Evolutionary conservation across 2,888 invertebrate genomes (phyloP), one percentile per base, ranked within the genome.

Genomic region (Venusia cambrica): DNA sequence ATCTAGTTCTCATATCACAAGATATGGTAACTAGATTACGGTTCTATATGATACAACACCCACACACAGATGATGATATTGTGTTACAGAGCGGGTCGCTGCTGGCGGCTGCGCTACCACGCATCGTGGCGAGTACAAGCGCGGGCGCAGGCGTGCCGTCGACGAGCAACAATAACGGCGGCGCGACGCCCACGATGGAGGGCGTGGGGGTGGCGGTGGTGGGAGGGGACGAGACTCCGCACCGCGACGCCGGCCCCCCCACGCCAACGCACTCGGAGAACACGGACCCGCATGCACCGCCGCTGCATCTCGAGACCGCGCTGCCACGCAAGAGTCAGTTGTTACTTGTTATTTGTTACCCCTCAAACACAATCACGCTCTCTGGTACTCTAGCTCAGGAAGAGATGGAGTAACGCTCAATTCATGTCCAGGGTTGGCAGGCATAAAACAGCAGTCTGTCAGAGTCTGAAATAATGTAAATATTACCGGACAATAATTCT

Each of bases 41-140:
- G n/a, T n/a, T n/a, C n/a, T n/a, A n/a, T n/a, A n/a, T n/a, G n/a
- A n/a, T n/a, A n/a, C n/a, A n/a, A n/a, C n/a, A n/a, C n/a, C n/a
- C n/a, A n/a, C n/a, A n/a, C n/a, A n/a, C n/a, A n/a, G n/a, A n/a
- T n/a, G n/a, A n/a, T n/a, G n/a, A n/a, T n/a, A n/a, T n/a, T n/a
- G n/a, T n/a, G n/a, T n/a, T 20, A 5, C 54, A 88, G 76, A 90
- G 89, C 48, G 92, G 90, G 9, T 91, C 92, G 20, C 73, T 92
- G 34, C 72, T 92, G 58, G 92, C 92, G 41, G 91, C 90, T 49
- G 92, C 92, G 38, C 71, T 92, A 70, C 92, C 92, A 17, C 89
- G 92, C 35, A 88, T 90, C 54, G 91, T 91, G 47, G 72, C 38
- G 60, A 55, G n/a, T n/a, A n/a, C n/a, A n/a, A n/a, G 12, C 6